Conservation (phyloP, 2,113 vertebrate genomes). For the Peromyscus maniculatus region DNA sequence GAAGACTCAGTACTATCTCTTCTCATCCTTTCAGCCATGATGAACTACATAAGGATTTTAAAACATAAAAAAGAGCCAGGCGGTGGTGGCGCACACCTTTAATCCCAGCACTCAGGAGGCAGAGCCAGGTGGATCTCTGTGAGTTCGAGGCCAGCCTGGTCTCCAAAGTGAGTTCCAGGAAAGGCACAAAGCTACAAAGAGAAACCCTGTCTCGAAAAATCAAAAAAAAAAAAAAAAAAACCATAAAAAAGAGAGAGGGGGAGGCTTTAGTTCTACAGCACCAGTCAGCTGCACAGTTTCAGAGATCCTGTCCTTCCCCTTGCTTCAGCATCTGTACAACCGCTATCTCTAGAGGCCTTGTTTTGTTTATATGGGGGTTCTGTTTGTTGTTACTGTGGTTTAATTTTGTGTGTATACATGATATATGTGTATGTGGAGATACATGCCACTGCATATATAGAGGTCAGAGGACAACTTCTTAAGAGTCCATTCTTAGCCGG, state of each 20-base stretch:
- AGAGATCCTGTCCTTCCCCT: not conserved
- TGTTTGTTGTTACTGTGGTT: not conserved
- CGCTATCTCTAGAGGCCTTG: not conserved
- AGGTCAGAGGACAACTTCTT: not conserved
- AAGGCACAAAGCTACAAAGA: no score
- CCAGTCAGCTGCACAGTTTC: not conserved
- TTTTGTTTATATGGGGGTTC: not conserved
- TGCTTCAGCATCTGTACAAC: not conserved
- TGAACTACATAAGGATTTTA: not conserved
- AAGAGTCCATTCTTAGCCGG: not conserved
- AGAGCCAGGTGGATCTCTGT: no score
- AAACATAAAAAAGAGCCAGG: no score
- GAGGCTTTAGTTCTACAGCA: not conserved
- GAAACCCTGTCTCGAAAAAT: no score
- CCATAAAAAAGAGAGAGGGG: no score
- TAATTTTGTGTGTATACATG: not conserved
- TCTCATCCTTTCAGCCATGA: no score
- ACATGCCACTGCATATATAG: not conserved
- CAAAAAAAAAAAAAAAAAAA: no score
- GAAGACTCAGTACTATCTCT: not conserved
- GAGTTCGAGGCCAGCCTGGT: no score
- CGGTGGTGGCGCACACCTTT: no score
- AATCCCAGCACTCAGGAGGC: no score
- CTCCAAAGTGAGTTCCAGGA: no score
- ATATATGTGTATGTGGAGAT: no score